Evolutionary conservation across 2,888 invertebrate species (phyloP), one percentile per base, ranked within the genome.

Genomic region (Eristalis arbustorum): DNA sequence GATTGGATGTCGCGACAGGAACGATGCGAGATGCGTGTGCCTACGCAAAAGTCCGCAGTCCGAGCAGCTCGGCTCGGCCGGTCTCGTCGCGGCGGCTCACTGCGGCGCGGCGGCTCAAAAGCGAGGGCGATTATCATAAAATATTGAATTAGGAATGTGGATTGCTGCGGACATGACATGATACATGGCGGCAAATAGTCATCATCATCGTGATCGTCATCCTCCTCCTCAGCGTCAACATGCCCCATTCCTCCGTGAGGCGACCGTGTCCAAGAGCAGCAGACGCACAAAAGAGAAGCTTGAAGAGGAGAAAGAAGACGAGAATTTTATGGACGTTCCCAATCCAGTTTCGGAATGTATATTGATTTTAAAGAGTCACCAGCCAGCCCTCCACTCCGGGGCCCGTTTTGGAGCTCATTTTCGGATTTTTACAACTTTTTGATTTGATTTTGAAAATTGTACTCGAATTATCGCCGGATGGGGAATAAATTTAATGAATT

Each of bases 71-170:
- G 25, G 25, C 25, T 25, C 25, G 3, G 25, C 23, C n/a, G n/a
- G n/a, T n/a, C n/a, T n/a, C n/a, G n/a, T 2, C 14, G n/a, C 31
- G 0, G 18, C 28, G 2, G 34, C 28, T 28, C 73, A 23, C 13
- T 34, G 63, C 67, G 71, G 82, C 72, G 37, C 67, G 75, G 37
- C 67, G 75, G 49, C 83, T 83, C 87, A 83, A 87, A 87, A 72
- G 87, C 87, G 83, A 87, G 87, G 87, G 78, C 83, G 87, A 87
- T 87, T 87, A 87, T 75, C 87, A 83, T 87, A 87, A 87, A 87
- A 87, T 87, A 87, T 83, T 87, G 87, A 87, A 87, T 87, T 87
- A 87, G 87, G 83, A 82, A 83, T 87, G 67, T 78, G 76, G 75
- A 87, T 59, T 79, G 72, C 78, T 63, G 75, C 37, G 75, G 87